Evolutionary conservation across 2,113 vertebrate genomes (phyloP), one percentile per base, ranked within the genome.

Genomic region (Rhea americana): DNA sequence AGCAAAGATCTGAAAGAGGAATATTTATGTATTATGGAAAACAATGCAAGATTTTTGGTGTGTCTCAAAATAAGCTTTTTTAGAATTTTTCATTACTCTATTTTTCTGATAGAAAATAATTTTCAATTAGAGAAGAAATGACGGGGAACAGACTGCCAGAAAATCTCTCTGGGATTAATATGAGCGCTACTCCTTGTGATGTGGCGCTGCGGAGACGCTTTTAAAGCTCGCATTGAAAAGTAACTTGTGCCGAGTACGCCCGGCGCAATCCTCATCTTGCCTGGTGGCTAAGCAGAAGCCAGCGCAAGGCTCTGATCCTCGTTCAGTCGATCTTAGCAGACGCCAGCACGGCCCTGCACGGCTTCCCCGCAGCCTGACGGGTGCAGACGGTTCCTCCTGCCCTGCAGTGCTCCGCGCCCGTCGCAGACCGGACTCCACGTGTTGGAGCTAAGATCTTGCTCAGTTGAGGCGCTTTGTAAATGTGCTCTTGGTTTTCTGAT

Each of bases 401-500:
- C 8, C 3, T 7, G 16, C 30, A 50, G 77, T 41, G 53, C 53
- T 26, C 53, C 7, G 53, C 24, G 28, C 5, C 1, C 9, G 20
- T 45, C 50, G 71, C 45, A 19, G 19, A 7, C 25, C 58, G n/a
- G 32, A 20, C 32, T 35, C 28, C 24, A 63, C 0, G 1, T 16
- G 68, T 75, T 35, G 13, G 39, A 76, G 16, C 2, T 35, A 51
- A 66, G 45, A 6, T 41, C 35, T 59, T 81, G 51, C 43, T 47
- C 81, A 47, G 25, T 17, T 61, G n/a, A 59, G 7, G 3, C 10
- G 11, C 16, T 45, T 1, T 2, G 15, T 30, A 50, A 56, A 77
- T 10, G 17, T 48, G 16, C 12, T 61, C 14, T 55, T 0, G 0
- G 5, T 43, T 13, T 35, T 71, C 26, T 37, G 28, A n/a, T 15